Evolutionary conservation across 2,888 invertebrate genomes (phyloP).

Genomic region (Clivina fossor): DNA sequence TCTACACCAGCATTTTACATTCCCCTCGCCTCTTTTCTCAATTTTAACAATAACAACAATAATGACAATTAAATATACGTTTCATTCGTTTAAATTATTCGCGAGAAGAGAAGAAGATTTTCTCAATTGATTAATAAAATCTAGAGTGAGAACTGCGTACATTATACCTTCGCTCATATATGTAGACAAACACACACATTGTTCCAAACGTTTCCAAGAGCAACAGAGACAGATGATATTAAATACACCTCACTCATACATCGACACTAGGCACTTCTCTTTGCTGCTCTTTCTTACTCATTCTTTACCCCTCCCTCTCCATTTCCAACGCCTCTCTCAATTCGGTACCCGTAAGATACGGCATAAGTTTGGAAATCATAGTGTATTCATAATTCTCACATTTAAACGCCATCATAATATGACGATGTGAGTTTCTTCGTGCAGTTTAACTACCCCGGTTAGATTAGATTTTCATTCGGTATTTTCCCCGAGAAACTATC

Average conservation of each 20-base stretch:
- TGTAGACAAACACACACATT: slow-evolving; percentile 7
- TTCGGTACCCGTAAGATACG: background rate
- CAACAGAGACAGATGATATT: no score
- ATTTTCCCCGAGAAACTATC: no score
- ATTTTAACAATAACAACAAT: slow-evolving; percentile 8
- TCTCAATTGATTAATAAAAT: slow-evolving; percentile 28
- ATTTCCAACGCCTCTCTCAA: no score
- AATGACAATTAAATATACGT: slow-evolving; percentile 29
- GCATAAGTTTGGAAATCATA: slow-evolving; percentile 33
- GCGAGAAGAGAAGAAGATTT: slow-evolving; percentile 34
- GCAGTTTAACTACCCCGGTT: slow-evolving; percentile 7
- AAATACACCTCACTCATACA: no score
- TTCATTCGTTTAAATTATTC: slow-evolving; percentile 26
- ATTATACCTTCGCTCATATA: slow-evolving; percentile 7
- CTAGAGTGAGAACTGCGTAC: slow-evolving; percentile 5
- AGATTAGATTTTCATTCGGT: no score
- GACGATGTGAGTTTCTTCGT: slow-evolving; percentile 30
- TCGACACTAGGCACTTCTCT: no score
- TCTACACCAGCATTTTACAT: background rate
- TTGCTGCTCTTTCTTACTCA: no score
- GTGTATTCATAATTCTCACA: slow-evolving; percentile 34
- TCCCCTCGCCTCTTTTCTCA: slow-evolving; percentile 1
- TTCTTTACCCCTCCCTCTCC: background rate
- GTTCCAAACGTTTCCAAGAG: no score
- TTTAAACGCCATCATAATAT: slow-evolving; percentile 35